Evolutionary conservation across 2,888 invertebrate genomes (phyloP).

Genomic region (Lasioglossum pauxillum): DNA sequence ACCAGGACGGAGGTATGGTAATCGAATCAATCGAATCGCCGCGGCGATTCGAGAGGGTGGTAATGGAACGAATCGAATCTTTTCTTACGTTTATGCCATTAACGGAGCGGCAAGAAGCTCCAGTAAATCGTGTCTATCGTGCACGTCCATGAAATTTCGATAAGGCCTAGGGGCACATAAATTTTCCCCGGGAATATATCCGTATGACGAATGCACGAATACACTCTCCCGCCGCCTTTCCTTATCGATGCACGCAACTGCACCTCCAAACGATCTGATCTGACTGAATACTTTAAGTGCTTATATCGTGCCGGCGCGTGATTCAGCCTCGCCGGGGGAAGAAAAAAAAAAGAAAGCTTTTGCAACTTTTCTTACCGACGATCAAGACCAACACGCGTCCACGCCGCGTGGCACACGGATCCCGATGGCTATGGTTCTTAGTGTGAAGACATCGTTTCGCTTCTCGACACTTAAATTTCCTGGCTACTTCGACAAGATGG

Average conservation of each 20-base stretch:
- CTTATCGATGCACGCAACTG: slow-evolving; percentile 74
- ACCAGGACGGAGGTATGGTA: neutral
- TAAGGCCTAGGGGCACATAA: slow-evolving; percentile 59
- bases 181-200: slow-evolving; percentile 59
- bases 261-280: slow-evolving; percentile 64
- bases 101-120: slow-evolving; percentile 43
- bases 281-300: slow-evolving; percentile 68
- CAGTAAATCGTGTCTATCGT: slow-evolving; percentile 64
- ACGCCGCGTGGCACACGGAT: neutral
- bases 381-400: neutral
- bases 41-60: neutral
- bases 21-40: neutral
- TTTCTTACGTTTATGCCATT: slow-evolving; percentile 40
- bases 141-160: slow-evolving; percentile 64
- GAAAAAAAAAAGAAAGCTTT: slow-evolving; percentile 4
- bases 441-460: slow-evolving; percentile 10
- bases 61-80: slow-evolving; percentile 32
- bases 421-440: neutral
- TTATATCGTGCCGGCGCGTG: slow-evolving; percentile 57
- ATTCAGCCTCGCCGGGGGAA: slow-evolving; percentile 35
- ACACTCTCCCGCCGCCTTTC: slow-evolving; percentile 41
- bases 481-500: slow-evolving; percentile 10
- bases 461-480: slow-evolving; percentile 20
- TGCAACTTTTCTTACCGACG: slow-evolving; percentile 22
- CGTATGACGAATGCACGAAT: slow-evolving; percentile 70